Evolutionary conservation across 2,113 vertebrate species (phyloP), one percentile per base, ranked within the genome.

Genomic region (Notarius lentiginosus): DNA sequence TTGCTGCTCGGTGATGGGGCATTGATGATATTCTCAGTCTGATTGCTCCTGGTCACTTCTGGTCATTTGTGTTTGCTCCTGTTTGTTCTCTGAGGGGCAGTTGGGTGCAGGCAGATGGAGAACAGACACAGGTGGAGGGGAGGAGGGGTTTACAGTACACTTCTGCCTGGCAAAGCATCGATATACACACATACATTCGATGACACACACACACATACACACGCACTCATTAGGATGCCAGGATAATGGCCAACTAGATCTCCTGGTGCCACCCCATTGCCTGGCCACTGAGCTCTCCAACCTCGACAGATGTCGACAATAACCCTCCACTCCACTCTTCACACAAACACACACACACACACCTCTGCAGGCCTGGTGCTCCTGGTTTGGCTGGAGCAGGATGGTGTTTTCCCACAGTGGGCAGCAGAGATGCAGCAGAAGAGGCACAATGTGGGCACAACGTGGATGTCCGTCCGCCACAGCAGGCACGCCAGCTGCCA

Each of bases 241-340:
- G 96, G 97, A 97, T 99, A 98, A 98, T 97, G 96, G 97, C 98
- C 97, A 97, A 98, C 96, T 96, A 98, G 97, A 97, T 96, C 96
- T 97, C 96, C 96, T 96, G 95, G 97, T 96, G 96, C 98, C 98
- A 98, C 97, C 96, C 97, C 97, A 99, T 99, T 98, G 98, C 97
- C 97, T 98, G 97, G 95, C 96, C 97, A 96, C 96, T 94, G 96
- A 98, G 97, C 97, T 97, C 97, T 99, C 97, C 96, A 97, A 98
- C 97, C 97, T 95, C 96, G 96, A 97, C 98, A 99, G 98, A 99
- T 99, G 97, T 98, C 97, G 96, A 96, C 96, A 97, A 96, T 96
- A 95, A 96, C 96, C 95, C 94, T 95, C 95, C 94, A 95, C 95
- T 92, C 92, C 82, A 91, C 93, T 93, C 91, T 89, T 89, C 86